These are phyloP conservation scores for Zaprionus ghesquierei DNA, from an alignment of 1,140 invertebrate species.

Conservation along the genomic window DNA sequence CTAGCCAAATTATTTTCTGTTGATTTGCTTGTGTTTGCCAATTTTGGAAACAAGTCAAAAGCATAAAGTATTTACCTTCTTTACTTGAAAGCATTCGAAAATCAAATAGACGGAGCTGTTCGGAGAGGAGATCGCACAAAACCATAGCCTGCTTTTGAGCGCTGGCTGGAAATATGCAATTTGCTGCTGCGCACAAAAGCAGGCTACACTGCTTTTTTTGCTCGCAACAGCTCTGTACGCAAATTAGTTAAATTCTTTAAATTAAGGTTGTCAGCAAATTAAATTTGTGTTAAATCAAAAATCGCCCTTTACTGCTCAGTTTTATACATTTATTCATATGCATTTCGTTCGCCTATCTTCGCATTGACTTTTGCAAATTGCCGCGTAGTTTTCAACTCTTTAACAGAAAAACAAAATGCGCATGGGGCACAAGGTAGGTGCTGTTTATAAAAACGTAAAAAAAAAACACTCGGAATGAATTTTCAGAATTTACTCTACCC, in stretches of 20 bases:
- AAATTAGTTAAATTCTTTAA: conserved; percentile 66
- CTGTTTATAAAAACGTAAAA: conserved; percentile 61
- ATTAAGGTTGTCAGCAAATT: conserved; percentile 58
- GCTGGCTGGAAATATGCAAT: neutral
- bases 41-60: conserved; percentile 52
- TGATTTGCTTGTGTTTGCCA: conserved; percentile 43
- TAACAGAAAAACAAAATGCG: conserved; percentile 48
- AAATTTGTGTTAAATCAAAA: conserved; percentile 49
- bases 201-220: neutral
- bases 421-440: conserved; percentile 75
- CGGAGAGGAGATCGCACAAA: neutral
- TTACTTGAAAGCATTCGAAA: conserved; percentile 61
- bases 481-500: conserved; percentile 15
- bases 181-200: neutral
- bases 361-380: conserved; percentile 43
- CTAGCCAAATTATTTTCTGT: conserved; percentile 70
- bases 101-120: conserved; percentile 32
- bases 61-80: conserved; percentile 5
- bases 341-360: conserved; percentile 38
- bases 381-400: conserved; percentile 77
- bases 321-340: conserved; percentile 12
- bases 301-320: neutral
- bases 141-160: neutral
- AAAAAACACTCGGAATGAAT: conserved; percentile 21
- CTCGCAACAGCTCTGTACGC: neutral